A percentile compares a stretch with the other conserved stretches of the same genome.
These are phyloP conservation scores for Seira ritae DNA, from an alignment of 2,888 invertebrate genomes.

Conservation along the genomic window DNA sequence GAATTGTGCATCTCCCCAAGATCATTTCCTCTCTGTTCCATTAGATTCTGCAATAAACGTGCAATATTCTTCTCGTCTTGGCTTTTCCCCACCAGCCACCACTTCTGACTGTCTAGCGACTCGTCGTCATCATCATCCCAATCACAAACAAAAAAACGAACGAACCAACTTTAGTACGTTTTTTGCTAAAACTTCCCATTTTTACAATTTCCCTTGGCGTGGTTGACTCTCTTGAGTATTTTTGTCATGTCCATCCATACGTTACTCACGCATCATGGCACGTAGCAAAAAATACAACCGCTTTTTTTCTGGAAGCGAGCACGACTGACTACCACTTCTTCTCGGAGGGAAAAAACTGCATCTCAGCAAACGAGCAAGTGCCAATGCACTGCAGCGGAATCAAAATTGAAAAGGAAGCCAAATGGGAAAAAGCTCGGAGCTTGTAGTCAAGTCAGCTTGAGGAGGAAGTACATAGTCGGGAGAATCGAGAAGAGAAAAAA, in stretches of 20 bases:
- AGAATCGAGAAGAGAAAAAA: too few species aligned
- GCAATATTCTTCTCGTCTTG: too few species aligned
- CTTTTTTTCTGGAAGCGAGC: not conserved
- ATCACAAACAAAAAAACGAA: too few species aligned
- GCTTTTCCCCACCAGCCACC: too few species aligned
- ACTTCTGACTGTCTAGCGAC: too few species aligned
- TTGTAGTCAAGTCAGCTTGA: too few species aligned
- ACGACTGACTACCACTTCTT: not conserved
- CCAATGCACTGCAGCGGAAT: slow-evolving; percentile 23
- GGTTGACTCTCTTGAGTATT: slow-evolving; percentile 42
- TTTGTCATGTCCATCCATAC: slow-evolving; percentile 33
- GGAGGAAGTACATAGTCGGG: too few species aligned
- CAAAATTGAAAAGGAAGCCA: slow-evolving; percentile 26
- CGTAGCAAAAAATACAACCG: slow-evolving; percentile 26
- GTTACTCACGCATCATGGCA: slow-evolving; percentile 32
- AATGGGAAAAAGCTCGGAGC: slow-evolving; percentile 23
- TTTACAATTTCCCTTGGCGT: not conserved
- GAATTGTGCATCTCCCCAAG: slow-evolving; percentile 5
- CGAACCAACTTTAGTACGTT: too few species aligned
- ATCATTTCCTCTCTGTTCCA: too few species aligned
- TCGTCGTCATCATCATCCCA: too few species aligned
- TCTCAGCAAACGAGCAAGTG: not conserved
- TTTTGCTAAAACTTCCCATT: too few species aligned
- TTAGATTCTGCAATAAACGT: too few species aligned
- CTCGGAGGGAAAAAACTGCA: not conserved